A percentile compares a stretch with the other conserved stretches of the same genome.
Conservation (phyloP, 2,113 vertebrate species). For the Sapayoa aenigma region DNA sequence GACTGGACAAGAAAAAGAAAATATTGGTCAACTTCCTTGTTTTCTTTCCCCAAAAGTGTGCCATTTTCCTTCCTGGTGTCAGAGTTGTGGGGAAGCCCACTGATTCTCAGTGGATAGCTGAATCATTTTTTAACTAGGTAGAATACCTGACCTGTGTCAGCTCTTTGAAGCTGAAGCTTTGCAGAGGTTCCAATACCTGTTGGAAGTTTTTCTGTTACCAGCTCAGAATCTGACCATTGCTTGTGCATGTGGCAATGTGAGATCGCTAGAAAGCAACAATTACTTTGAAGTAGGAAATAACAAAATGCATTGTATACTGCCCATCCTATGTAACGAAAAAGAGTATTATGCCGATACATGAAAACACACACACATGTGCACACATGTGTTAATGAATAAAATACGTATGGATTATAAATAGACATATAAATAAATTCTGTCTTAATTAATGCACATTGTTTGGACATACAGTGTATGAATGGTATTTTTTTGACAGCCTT, state of each 20-base stretch:
- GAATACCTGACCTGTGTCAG: neutral
- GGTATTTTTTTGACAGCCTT: slow-evolving; percentile 13
- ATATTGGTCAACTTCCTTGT: neutral
- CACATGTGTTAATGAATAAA: neutral
- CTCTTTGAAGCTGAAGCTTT: neutral
- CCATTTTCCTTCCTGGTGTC: neutral
- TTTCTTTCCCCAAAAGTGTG: neutral
- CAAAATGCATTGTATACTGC: neutral
- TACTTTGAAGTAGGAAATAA: neutral
- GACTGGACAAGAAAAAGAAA: neutral
- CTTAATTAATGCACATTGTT: neutral
- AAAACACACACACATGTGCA: too few species aligned
- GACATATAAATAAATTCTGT: neutral
- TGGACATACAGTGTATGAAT: neutral
- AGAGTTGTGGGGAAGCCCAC: neutral
- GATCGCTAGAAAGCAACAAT: neutral
- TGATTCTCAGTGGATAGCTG: neutral
- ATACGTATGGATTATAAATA: neutral
- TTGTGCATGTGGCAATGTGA: neutral
- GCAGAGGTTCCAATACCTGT: neutral
- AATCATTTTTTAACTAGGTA: neutral
- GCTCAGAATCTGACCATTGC: neutral
- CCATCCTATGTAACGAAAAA: neutral
- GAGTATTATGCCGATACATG: neutral
- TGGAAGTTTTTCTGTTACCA: neutral